Conservation (phyloP, 2,888 invertebrate genomes). For the Drosophila mayaguana region DNA sequence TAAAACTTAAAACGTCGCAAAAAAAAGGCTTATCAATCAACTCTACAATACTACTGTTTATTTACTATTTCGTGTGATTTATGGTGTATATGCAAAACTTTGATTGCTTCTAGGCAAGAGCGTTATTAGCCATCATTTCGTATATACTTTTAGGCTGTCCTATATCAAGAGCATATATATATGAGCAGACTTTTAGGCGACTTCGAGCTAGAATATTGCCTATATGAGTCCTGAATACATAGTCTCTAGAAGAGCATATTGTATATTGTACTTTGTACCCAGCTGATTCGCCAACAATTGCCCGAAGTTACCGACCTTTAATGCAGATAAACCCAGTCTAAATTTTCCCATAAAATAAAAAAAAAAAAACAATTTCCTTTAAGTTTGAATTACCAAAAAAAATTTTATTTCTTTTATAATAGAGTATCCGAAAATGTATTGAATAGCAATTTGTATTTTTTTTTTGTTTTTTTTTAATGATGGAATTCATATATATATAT, state of each 20-base stretch:
- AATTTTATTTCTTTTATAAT: conserved; percentile 59
- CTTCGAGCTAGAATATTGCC: no score
- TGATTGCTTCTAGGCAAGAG: no score
- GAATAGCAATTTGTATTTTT: conserved; percentile 34
- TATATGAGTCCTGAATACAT: no score
- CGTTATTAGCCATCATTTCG: no score
- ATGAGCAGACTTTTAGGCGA: neutral
- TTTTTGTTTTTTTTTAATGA: neutral
- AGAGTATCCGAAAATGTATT: conserved; percentile 60
- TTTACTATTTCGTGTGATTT: neutral
- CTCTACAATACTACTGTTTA: neutral
- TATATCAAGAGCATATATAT: no score
- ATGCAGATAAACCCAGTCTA: neutral
- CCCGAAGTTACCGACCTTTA: no score
- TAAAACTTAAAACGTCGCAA: conserved; percentile 19
- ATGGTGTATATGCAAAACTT: no score
- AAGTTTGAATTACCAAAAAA: conserved; percentile 75
- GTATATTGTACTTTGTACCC: no score
- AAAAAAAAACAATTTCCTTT: conserved; percentile 15
- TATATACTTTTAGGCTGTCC: no score
- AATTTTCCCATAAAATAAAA: neutral
- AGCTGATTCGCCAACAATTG: no score
- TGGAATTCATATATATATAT: neutral
- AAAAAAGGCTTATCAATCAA: conserved; percentile 25
- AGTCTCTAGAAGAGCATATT: no score